Conservation (phyloP, 2,797 vertebrate genomes). For the Alosa sapidissima region DNA sequence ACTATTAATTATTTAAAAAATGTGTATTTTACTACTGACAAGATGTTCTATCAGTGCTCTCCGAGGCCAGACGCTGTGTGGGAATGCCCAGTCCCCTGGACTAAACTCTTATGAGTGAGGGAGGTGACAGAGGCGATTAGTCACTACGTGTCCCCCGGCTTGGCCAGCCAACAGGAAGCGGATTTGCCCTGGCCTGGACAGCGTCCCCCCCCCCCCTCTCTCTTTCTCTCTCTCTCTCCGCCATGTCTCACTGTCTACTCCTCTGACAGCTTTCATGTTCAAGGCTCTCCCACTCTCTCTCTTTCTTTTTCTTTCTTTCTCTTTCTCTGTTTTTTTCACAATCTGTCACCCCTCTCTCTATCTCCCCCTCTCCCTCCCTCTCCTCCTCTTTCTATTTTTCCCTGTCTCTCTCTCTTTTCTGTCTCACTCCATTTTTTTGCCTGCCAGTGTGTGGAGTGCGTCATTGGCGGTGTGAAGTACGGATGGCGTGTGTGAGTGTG, state of each 20-base stretch:
- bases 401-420: background rate
- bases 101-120: slow-evolving; percentile 38
- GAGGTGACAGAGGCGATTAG: slow-evolving; percentile 49
- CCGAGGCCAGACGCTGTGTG: no score
- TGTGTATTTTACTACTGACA: no score
- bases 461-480: background rate
- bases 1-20: no score
- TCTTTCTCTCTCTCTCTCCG: background rate
- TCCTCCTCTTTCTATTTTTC: background rate
- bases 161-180: background rate
- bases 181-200: background rate
- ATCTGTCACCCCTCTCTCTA: background rate
- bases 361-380: background rate
- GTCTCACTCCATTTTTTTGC: background rate
- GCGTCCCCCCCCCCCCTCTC: background rate
- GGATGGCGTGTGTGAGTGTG: background rate
- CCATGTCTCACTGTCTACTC: background rate
- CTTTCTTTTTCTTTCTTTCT: background rate
- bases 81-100: background rate
- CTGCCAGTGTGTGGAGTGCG: slow-evolving; percentile 3
- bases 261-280: background rate
- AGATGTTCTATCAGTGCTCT: no score
- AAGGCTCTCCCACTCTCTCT: no score
- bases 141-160: background rate
- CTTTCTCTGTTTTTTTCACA: background rate